Evolutionary conservation across 2,888 invertebrate species (phyloP), one percentile per base, ranked within the genome.

Genomic region (Protophormia terraenovae): DNA sequence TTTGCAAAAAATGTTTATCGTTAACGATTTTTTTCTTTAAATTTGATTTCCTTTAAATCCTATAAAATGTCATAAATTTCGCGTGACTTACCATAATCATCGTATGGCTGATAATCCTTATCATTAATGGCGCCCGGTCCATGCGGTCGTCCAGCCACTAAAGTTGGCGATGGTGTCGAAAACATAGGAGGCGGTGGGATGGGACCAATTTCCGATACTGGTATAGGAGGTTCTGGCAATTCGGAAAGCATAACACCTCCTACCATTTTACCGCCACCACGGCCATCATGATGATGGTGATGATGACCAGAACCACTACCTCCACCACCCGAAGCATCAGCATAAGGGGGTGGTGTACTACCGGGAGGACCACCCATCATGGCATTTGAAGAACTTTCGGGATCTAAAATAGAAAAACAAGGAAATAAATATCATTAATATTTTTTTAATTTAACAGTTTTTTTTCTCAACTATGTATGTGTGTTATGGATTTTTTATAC

Each of bases 111-210:
- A 88, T 92, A 92, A 86, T 92, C 92, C 89, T 92, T 91, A 90
- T 92, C 92, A 87, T 91, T 91, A 84, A 91, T 89, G 85, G 91
- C 91, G 88, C 92, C 92, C 87, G 92, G 92, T 86, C 93, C 93
- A 88, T 93, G 93, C 86, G 93, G 92, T 88, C 94, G 94, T 89
- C 94, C 94, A 87, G 94, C 93, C 86, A 95, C 93, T 89, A 96
- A 93, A 87, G 94, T 94, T 87, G 96, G 96, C 93, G 96, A 96
- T 88, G 96, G 96, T 89, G 97, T 97, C 93, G 97, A 97, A 94
- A 98, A 98, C 98, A 98, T 98, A 88, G 98, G 98, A 90, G 98
- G 98, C 90, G 98, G 98, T 90, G 97, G 97, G 93, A 97, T 97
- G 88, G 97, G 98, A 87, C 98, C 98, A 93, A 98, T 98, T 91